These are phyloP conservation scores for Lithophane ornitopus DNA, from an alignment of 2,888 invertebrate genomes.

Conservation along the genomic window DNA sequence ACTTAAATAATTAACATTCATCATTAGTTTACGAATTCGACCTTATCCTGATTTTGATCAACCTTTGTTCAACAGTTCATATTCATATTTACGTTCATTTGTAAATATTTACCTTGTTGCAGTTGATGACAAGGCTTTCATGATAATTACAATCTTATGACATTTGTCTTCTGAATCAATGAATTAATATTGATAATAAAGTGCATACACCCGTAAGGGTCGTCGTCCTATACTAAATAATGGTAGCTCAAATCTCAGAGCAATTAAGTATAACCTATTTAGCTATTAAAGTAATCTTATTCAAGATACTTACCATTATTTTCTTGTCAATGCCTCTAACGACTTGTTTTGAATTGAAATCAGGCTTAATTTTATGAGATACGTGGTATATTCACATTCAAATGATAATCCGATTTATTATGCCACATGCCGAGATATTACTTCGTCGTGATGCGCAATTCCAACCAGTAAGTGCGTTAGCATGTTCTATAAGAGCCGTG, in stretches of 20 bases:
- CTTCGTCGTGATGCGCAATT: slow-evolving; percentile 53
- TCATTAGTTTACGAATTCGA: background rate
- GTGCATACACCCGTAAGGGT: background rate
- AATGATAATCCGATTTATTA: slow-evolving; percentile 37
- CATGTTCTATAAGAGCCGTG: slow-evolving; percentile 3
- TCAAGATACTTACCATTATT: background rate
- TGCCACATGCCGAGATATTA: slow-evolving; percentile 57
- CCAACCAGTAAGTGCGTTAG: slow-evolving; percentile 19
- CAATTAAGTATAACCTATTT: background rate
- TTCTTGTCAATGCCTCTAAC: slow-evolving; percentile 14
- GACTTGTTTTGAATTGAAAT: slow-evolving; percentile 30
- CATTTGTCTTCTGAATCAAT: background rate
- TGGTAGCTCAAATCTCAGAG: background rate
- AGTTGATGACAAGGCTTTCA: slow-evolving; percentile 15
- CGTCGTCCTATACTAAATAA: background rate
- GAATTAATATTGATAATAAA: background rate
- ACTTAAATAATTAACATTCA: slow-evolving; percentile 7
- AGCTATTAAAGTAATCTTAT: background rate
- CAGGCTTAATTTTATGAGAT: slow-evolving; percentile 22
- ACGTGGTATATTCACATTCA: slow-evolving; percentile 7
- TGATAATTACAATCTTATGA: background rate
- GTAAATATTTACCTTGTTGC: slow-evolving; percentile 12
- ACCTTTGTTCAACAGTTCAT: slow-evolving; percentile 22
- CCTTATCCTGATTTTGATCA: slow-evolving; percentile 42
- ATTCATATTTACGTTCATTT: slow-evolving; percentile 3